Percentiles rank a stretch among this genome's conserved stretches.
Evolutionary conservation across 2,888 invertebrate species (phyloP).

Genomic region (Trichopoda pennipes): DNA sequence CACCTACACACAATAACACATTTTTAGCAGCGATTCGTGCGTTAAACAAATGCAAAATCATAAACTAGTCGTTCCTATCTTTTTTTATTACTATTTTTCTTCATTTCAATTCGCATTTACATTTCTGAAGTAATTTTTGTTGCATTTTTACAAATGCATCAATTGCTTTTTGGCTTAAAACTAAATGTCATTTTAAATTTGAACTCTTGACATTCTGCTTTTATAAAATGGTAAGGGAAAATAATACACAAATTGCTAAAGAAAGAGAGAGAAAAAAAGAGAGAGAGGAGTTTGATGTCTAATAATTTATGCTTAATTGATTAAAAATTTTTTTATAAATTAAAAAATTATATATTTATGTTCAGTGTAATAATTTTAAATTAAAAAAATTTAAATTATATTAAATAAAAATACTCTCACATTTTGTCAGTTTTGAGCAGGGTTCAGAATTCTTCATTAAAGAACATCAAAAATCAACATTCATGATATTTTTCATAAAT

Average conservation of each 20-base stretch:
- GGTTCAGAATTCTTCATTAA: no score
- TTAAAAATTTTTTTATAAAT: slow-evolving; percentile 30
- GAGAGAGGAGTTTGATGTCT: slow-evolving; percentile 39
- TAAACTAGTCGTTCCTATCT: slow-evolving; percentile 10
- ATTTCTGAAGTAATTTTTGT: slow-evolving; percentile 7
- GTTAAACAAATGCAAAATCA: background rate
- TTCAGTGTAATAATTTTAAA: background rate
- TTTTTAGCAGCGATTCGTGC: slow-evolving; percentile 3
- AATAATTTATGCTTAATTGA: slow-evolving; percentile 57
- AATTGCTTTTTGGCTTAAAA: background rate
- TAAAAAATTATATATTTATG: background rate
- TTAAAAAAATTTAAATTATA: slow-evolving; percentile 9
- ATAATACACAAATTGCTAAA: background rate
- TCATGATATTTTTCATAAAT: no score
- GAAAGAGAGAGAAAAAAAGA: background rate
- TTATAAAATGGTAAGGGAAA: slow-evolving; percentile 7
- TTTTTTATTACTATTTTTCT: background rate
- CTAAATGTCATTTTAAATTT: slow-evolving; percentile 32
- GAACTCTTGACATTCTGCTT: slow-evolving; percentile 48
- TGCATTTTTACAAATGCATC: background rate
- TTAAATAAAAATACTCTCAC: slow-evolving; percentile 1
- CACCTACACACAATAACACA: slow-evolving; percentile 24
- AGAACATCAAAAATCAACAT: no score
- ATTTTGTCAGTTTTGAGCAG: slow-evolving; percentile 9
- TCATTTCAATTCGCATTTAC: background rate